Conservation (phyloP, 92 coral and sea anemone species). For the Pocillopora meandrina region DNA sequence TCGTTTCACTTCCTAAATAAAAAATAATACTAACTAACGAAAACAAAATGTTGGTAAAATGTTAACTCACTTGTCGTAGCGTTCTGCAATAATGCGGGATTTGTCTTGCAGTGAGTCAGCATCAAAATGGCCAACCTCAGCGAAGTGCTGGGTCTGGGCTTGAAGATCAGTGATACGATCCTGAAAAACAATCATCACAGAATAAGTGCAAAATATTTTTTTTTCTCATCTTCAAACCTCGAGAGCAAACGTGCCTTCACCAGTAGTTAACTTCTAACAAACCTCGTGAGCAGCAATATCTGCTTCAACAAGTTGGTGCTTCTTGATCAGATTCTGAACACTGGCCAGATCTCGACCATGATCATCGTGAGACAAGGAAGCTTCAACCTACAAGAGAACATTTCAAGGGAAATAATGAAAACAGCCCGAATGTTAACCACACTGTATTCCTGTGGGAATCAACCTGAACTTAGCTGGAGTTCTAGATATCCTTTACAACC, state of each 20-base stretch:
- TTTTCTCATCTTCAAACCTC: background rate
- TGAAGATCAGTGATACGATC: conserved; percentile 94
- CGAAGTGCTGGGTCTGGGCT: conserved; percentile 96
- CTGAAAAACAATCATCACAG: conserved; percentile 25
- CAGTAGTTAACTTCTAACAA: background rate
- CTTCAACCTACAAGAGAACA: conserved; percentile 64
- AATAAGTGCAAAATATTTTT: background rate
- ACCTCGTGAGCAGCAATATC: conserved; percentile 98
- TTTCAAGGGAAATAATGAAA: background rate
- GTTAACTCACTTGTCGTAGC: conserved; percentile 85
- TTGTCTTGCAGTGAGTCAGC: conserved; percentile 90
- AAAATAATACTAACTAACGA: background rate
- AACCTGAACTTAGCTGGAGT: no score
- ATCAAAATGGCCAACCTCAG: conserved; percentile 94
- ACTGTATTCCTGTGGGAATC: no score
- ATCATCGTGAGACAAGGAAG: conserved; percentile 90
- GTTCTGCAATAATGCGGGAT: conserved; percentile 81
- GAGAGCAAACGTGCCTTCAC: background rate
- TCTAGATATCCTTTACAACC: no score
- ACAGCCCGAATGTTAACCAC: no score
- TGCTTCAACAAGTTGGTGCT: conserved; percentile 96
- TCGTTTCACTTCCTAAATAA: background rate
- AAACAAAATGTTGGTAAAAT: background rate
- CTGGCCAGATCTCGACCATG: conserved; percentile 98
- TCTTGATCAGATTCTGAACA: conserved; percentile 93